These are phyloP conservation scores for Podarcis siculus DNA, from an alignment of 2,797 vertebrate genomes.

Conservation along the genomic window DNA sequence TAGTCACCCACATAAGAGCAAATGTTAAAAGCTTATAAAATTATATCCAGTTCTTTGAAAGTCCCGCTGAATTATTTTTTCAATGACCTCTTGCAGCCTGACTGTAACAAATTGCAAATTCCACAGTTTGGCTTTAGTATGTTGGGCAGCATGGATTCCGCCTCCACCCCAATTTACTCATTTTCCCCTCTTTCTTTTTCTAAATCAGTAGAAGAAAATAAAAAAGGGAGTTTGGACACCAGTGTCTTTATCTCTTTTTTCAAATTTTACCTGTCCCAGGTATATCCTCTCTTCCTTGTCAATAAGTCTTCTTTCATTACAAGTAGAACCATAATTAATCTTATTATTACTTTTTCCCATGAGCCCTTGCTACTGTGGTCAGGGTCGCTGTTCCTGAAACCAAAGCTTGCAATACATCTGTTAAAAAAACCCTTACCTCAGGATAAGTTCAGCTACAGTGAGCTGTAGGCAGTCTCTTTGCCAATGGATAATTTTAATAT, in stretches of 20 bases:
- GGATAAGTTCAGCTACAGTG: not conserved
- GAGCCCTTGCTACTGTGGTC: not conserved
- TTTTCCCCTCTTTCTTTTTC: not conserved
- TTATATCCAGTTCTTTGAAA: slow-evolving; percentile 25
- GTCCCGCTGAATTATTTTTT: slow-evolving; percentile 11
- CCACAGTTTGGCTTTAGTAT: slow-evolving; percentile 6
- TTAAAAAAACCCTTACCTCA: not conserved
- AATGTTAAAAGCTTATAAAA: slow-evolving; percentile 41
- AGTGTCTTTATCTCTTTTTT: not conserved
- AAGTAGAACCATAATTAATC: slow-evolving; percentile 6
- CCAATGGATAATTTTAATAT: slow-evolving; percentile 9
- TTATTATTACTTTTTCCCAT: not conserved
- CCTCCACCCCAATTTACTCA: not conserved
- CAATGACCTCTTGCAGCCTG: not conserved
- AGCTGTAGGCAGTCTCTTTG: not conserved
- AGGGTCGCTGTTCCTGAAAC: slow-evolving; percentile 1
- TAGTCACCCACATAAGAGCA: slow-evolving; percentile 21
- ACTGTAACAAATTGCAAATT: slow-evolving; percentile 6
- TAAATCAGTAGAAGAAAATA: not conserved
- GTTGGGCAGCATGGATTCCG: not conserved
- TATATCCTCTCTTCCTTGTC: slow-evolving; percentile 10
- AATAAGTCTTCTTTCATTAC: slow-evolving; percentile 13
- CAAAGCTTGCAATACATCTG: not conserved
- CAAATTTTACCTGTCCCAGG: not conserved
- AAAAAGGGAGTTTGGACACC: slow-evolving; percentile 2